Evolutionary conservation across 2,113 vertebrate genomes (phyloP).

Genomic region (Cyprinodon tularosa): DNA sequence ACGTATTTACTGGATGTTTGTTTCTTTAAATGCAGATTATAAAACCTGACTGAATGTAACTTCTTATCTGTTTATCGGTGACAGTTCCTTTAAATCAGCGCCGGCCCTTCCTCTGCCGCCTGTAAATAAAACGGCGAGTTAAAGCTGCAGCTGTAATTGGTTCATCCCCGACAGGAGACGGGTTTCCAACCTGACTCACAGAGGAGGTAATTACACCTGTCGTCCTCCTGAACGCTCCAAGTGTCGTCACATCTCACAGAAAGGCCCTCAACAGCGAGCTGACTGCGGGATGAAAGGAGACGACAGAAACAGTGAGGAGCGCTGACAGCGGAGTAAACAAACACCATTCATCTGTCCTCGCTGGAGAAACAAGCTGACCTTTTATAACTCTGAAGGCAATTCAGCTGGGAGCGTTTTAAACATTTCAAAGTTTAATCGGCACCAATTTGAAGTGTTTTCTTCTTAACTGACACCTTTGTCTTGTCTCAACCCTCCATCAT

Average conservation of each 20-base stretch:
- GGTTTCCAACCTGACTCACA: background rate
- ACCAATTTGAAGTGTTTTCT: constrained; percentile 53
- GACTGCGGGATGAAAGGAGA: background rate
- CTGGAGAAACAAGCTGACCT: constrained; percentile 27
- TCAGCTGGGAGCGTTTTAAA: constrained; percentile 67
- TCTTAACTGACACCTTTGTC: constrained; percentile 60
- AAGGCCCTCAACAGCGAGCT: background rate
- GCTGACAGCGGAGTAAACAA: constrained; percentile 64
- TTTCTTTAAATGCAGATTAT: background rate
- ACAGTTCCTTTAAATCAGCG: background rate
- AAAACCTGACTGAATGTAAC: background rate
- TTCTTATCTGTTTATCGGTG: background rate
- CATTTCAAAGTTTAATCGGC: constrained; percentile 73
- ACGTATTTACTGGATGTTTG: background rate
- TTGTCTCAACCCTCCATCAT: constrained; percentile 31
- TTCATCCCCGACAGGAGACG: background rate
- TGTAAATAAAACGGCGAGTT: constrained; percentile 14
- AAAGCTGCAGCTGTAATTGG: background rate
- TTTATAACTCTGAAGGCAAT: constrained; percentile 48
- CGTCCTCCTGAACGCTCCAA: background rate
- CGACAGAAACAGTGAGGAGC: constrained; percentile 1
- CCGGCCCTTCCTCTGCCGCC: background rate
- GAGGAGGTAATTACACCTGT: constrained; percentile 16
- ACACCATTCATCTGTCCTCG: constrained; percentile 41
- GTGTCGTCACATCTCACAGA: background rate